These are phyloP conservation scores for Tetropium fuscum DNA, from an alignment of 2,888 invertebrate species.

Conservation along the genomic window DNA sequence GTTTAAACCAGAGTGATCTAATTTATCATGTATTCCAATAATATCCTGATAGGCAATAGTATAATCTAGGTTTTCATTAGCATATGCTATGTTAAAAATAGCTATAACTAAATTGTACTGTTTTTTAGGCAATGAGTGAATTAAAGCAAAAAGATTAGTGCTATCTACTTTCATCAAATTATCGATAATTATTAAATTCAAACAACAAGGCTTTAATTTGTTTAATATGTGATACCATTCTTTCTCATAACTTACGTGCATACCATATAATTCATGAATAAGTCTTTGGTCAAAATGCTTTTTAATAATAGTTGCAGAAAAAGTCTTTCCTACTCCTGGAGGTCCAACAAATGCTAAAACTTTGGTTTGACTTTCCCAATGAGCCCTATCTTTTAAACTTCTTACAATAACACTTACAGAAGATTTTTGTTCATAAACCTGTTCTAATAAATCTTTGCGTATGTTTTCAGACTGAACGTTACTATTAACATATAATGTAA, in stretches of 20 bases:
- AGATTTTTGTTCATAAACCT: slow-evolving; percentile 46
- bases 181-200: slow-evolving; percentile 56
- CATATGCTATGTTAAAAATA: slow-evolving; percentile 55
- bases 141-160: slow-evolving; percentile 45
- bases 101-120: slow-evolving; percentile 46
- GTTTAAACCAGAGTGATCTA: slow-evolving; percentile 41
- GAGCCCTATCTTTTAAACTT: slow-evolving; percentile 41
- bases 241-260: slow-evolving; percentile 29
- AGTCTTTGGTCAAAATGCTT: slow-evolving; percentile 45
- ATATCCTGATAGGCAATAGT: slow-evolving; percentile 43
- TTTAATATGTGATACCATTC: slow-evolving; percentile 32
- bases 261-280: slow-evolving; percentile 42
- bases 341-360: slow-evolving; percentile 54
- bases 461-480: slow-evolving; percentile 39
- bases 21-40: slow-evolving; percentile 41
- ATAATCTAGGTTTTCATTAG: slow-evolving; percentile 40
- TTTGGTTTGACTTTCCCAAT: slow-evolving; percentile 38
- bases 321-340: slow-evolving; percentile 58
- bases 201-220: slow-evolving; percentile 35
- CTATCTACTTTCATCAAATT: slow-evolving; percentile 49
- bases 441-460: slow-evolving; percentile 39
- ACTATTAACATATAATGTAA: slow-evolving; percentile 28
- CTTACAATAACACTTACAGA: slow-evolving; percentile 41
- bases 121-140: slow-evolving; percentile 46
- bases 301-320: slow-evolving; percentile 52